Percentiles rank a stretch among this genome's conserved stretches.
Conservation (phyloP, 2,797 vertebrate genomes). For the Discoglossus pictus region DNA sequence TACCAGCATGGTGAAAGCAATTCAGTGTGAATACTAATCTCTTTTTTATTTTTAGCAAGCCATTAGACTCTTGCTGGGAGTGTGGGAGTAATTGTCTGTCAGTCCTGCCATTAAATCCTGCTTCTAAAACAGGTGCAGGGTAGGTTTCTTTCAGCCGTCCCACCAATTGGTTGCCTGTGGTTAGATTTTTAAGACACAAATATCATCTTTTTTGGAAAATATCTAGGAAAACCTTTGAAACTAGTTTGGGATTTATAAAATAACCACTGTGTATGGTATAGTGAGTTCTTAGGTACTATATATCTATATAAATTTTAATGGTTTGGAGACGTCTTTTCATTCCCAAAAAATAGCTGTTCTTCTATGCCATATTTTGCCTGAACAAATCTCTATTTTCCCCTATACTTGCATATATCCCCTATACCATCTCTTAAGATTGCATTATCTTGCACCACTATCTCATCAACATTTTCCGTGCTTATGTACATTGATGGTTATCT, state of each 20-base stretch:
- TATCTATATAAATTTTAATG: too few species aligned
- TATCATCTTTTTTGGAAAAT: slow-evolving; percentile 37
- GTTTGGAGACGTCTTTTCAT: too few species aligned
- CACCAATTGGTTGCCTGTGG: slow-evolving; percentile 53
- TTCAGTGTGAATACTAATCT: slow-evolving; percentile 55
- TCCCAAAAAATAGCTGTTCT: too few species aligned
- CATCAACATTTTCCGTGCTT: too few species aligned
- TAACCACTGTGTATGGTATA: too few species aligned
- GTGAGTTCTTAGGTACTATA: too few species aligned
- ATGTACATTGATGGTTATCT: too few species aligned
- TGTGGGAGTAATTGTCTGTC: slow-evolving; percentile 72
- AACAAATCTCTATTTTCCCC: too few species aligned
- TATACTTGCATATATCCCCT: too few species aligned
- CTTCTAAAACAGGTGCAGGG: slow-evolving; percentile 63
- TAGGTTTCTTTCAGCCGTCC: slow-evolving; percentile 58
- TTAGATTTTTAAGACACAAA: slow-evolving; percentile 58
- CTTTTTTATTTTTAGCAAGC: slow-evolving; percentile 72
- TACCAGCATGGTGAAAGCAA: not conserved
- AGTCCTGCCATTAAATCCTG: slow-evolving; percentile 64
- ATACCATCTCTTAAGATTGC: too few species aligned
- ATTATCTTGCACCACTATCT: too few species aligned
- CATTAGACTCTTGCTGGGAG: slow-evolving; percentile 69
- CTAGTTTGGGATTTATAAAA: not conserved
- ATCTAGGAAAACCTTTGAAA: slow-evolving; percentile 2
- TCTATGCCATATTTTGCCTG: too few species aligned